phyloP scores from a whole-genome alignment of 1,140 invertebrate species.

The Atta colombica region DNA sequence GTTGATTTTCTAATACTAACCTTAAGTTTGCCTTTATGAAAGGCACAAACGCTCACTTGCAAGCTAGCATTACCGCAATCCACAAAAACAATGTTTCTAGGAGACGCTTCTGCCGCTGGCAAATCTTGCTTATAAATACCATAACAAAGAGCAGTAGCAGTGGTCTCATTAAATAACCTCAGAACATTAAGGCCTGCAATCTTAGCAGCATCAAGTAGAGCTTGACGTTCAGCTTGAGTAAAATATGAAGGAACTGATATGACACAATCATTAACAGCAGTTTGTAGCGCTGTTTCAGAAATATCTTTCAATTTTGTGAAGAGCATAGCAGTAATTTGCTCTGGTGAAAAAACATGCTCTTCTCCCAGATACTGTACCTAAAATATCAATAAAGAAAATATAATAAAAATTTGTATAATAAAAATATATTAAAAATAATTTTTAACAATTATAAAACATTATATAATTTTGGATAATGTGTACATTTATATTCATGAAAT shows the following conservation, averaged over 20 bases:
- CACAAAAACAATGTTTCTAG: constrained; percentile 96
- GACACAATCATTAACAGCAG: constrained; percentile 98
- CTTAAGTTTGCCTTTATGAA: constrained; percentile 97
- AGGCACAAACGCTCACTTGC: constrained; percentile 95
- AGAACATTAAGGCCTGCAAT: constrained; percentile 97
- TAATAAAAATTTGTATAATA: neutral
- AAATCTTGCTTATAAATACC: constrained; percentile 99
- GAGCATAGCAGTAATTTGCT: constrained; percentile 98
- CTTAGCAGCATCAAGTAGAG: constrained; percentile 95
- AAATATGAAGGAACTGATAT: constrained; percentile 98
- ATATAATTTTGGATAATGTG: neutral
- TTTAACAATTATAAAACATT: neutral
- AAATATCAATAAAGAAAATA: constrained; percentile 2
- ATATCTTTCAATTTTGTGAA: constrained; percentile 98
- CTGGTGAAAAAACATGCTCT: constrained; percentile 95
- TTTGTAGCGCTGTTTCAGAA: constrained; percentile 94
- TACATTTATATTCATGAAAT: neutral
- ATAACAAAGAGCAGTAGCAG: constrained; percentile 97
- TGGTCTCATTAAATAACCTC: constrained; percentile 98
- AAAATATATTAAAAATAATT: neutral
- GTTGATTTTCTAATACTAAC: constrained; percentile 81
- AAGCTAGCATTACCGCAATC: constrained; percentile 96
- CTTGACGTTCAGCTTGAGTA: constrained; percentile 97
- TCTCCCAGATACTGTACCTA: constrained; percentile 96
- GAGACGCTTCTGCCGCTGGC: constrained; percentile 94